These are phyloP conservation scores for Porites rus DNA, from an alignment of 92 coral and sea anemone species.

Conservation along the genomic window DNA sequence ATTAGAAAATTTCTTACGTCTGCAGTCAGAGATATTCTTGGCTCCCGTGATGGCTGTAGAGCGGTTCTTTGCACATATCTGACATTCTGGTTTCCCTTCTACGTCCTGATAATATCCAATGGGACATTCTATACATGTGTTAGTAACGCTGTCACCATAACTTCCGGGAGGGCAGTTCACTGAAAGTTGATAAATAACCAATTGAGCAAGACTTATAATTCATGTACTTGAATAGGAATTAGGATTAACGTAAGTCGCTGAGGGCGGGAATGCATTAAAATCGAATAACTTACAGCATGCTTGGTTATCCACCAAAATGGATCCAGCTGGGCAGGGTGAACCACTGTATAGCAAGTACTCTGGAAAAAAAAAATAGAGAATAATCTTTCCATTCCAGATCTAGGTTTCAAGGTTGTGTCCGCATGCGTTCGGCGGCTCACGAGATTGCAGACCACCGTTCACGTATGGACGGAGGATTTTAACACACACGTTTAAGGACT, in stretches of 20 bases:
- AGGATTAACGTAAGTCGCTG: no score
- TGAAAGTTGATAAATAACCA: constrained; percentile 6
- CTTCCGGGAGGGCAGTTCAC: constrained; percentile 90
- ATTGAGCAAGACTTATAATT: no score
- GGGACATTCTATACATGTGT: constrained; percentile 73
- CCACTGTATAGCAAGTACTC: constrained; percentile 1
- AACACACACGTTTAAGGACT: no score
- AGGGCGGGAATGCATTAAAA: no score
- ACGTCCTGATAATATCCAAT: constrained; percentile 82
- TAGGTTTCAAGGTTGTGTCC: no score
- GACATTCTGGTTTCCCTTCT: constrained; percentile 88
- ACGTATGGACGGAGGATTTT: no score
- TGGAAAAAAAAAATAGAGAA: neutral
- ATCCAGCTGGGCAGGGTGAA: constrained; percentile 18
- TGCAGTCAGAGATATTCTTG: constrained; percentile 66
- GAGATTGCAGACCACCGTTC: no score
- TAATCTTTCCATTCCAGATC: no score
- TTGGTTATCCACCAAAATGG: constrained; percentile 4
- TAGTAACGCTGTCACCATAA: constrained; percentile 64
- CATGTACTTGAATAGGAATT: neutral
- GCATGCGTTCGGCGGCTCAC: no score
- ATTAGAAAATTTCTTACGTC: constrained; percentile 56
- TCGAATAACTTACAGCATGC: constrained; percentile 35
- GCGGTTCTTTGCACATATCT: constrained; percentile 71
- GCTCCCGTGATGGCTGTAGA: constrained; percentile 70